Evolutionary conservation across 2,113 vertebrate genomes (phyloP), one percentile per base, ranked within the genome.

Genomic region (Baryphthengus martii): DNA sequence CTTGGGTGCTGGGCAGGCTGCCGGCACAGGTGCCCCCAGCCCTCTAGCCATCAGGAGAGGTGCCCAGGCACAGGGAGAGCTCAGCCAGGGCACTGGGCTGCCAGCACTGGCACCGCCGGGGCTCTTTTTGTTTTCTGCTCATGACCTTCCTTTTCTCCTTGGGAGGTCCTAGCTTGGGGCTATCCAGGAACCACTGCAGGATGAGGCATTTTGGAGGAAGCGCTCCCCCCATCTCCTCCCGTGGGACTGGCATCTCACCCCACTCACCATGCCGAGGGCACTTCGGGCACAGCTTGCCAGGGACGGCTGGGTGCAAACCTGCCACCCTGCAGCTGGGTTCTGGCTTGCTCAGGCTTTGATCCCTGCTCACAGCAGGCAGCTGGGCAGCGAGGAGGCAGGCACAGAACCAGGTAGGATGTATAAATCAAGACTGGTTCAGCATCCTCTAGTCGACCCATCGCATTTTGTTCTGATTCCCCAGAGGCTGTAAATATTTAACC

Each of bases 91-190:
- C 6, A 5, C 71, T 56, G 71, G 17, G 78, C 87, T 89, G 65
- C 77, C 59, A 81, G 40, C 39, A 44, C 45, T 82, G 88, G 59
- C 80, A 66, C 37, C 3, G 1, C 40, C 2, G 0, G 10, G 7
- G 17, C 14, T 63, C 49, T 50, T 50, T 88, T 73, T 63, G 71
- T 50, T 55, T 88, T 95, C 89, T 78, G 65, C 76, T 84, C 18
- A 2, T 61, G 88, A 80, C 75, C 56, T 89, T 92, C 44, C 47
- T 44, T 53, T 71, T 89, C 66, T 95, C 91, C 93, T 90, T 87
- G 58, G 56, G 58, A 39, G 4, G 10, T 19, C 29, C 37, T 13
- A 10, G 20, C 47, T 45, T 6, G 2, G 82, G 78, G 65, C 79
- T 68, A 65, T 47, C 61, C 52, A 72, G 77, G 77, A 75, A 83